These are phyloP conservation scores for Pseudanteris insignis DNA, from an alignment of 2,888 invertebrate species.

Conservation along the genomic window DNA sequence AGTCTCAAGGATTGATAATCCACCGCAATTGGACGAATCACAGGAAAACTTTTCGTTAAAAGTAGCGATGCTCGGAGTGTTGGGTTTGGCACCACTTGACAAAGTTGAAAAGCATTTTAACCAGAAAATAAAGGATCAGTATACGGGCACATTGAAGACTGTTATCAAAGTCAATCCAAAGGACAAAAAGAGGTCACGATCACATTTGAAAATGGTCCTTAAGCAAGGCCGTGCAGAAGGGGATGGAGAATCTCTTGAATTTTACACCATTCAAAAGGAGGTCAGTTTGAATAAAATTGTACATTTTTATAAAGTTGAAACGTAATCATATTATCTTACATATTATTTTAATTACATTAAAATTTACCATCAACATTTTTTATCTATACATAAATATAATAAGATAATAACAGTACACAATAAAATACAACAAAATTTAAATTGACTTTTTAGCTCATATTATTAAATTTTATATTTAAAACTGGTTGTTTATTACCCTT, in stretches of 20 bases:
- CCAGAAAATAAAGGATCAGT: conserved; percentile 70
- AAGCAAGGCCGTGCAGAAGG: conserved; percentile 71
- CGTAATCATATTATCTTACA: no score
- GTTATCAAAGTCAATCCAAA: conserved; percentile 76
- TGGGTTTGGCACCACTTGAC: conserved; percentile 79
- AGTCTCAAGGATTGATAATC: neutral
- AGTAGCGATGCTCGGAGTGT: conserved; percentile 77
- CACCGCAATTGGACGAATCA: conserved; percentile 62
- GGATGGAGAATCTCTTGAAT: conserved; percentile 67
- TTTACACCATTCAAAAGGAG: conserved; percentile 79
- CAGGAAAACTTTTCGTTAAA: conserved; percentile 76
- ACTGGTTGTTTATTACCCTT: no score
- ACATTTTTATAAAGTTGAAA: no score
- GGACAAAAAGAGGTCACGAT: conserved; percentile 71
- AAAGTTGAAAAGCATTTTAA: conserved; percentile 71
- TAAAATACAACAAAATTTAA: no score
- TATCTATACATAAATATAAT: no score
- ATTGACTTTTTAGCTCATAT: no score
- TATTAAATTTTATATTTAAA: no score
- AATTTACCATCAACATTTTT: no score
- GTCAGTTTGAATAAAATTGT: no score
- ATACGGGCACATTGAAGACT: conserved; percentile 84
- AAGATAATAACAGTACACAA: no score
- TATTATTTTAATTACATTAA: no score
- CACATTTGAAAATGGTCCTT: conserved; percentile 81